phyloP scores from a whole-genome alignment of 2,113 vertebrate genomes.

The Salvelinus alpinus region DNA sequence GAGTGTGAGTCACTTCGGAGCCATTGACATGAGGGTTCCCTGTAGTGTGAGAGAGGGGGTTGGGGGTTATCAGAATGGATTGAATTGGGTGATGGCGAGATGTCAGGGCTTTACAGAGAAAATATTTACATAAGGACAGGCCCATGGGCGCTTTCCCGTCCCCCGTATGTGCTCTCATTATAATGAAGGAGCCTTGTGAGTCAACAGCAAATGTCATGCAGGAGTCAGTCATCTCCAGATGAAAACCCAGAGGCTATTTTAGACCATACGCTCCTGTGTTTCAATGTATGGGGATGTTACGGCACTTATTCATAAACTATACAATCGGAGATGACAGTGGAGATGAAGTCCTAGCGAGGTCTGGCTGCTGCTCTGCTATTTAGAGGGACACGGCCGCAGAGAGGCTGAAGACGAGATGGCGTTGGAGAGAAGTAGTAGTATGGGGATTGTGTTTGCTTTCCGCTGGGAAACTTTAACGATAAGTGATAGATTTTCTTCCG shows the following conservation, averaged over 20 bases:
- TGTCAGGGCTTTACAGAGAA: slow-evolving; percentile 62
- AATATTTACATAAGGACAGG: slow-evolving; percentile 66
- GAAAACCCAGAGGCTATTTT: slow-evolving; percentile 58
- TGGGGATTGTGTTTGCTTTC: slow-evolving; percentile 24
- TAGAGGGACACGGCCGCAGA: neutral
- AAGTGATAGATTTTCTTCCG: slow-evolving; percentile 60
- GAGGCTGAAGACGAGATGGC: slow-evolving; percentile 19
- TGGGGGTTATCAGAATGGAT: slow-evolving; percentile 54
- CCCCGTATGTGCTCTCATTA: slow-evolving; percentile 68
- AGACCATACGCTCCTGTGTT: slow-evolving; percentile 45
- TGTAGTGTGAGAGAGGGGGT: slow-evolving; percentile 49
- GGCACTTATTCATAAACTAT: slow-evolving; percentile 37
- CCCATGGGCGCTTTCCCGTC: slow-evolving; percentile 53
- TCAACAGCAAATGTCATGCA: slow-evolving; percentile 61
- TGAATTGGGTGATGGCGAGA: slow-evolving; percentile 59
- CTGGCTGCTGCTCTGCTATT: slow-evolving; percentile 15
- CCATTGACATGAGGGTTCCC: slow-evolving; percentile 42
- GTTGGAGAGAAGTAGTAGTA: slow-evolving; percentile 28
- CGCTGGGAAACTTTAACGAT: slow-evolving; percentile 56
- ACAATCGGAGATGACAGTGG: slow-evolving; percentile 31
- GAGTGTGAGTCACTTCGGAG: slow-evolving; percentile 54
- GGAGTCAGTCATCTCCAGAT: slow-evolving; percentile 61
- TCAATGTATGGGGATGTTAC: slow-evolving; percentile 38
- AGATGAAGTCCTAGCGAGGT: slow-evolving; percentile 9
- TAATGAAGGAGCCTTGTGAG: slow-evolving; percentile 69